Evolutionary conservation across 2,113 vertebrate genomes (phyloP).

Genomic region (Coptodon rendalli): DNA sequence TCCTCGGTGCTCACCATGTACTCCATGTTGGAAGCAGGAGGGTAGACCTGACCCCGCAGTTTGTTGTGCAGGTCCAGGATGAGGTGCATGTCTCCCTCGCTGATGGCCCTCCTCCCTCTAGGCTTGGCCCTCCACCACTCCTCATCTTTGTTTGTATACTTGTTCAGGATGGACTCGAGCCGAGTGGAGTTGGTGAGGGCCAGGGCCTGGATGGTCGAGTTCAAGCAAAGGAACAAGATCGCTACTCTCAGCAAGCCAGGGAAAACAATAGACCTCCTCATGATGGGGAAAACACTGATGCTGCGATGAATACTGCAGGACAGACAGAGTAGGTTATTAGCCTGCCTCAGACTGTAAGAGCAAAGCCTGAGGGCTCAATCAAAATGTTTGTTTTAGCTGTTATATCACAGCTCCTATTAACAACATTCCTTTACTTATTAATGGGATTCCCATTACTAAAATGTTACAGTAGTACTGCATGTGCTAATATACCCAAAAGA

Average conservation of each 20-base stretch:
- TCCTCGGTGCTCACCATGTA: slow-evolving; percentile 84
- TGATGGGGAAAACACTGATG: slow-evolving; percentile 62
- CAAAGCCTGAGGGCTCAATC: not conserved
- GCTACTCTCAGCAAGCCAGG: slow-evolving; percentile 70
- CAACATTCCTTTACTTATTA: not conserved
- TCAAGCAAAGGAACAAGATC: slow-evolving; percentile 75
- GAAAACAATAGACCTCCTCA: slow-evolving; percentile 70
- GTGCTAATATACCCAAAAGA: not conserved
- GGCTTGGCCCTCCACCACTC: slow-evolving; percentile 86
- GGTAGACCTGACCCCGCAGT: slow-evolving; percentile 91
- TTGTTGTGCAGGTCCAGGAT: slow-evolving; percentile 98
- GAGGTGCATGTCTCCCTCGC: slow-evolving; percentile 90
- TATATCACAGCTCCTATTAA: not conserved
- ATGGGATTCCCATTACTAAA: not conserved
- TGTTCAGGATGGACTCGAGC: slow-evolving; percentile 85
- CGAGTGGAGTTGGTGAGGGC: slow-evolving; percentile 82
- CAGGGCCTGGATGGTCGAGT: slow-evolving; percentile 72
- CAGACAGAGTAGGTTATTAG: slow-evolving; percentile 34
- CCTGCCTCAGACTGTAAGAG: not conserved
- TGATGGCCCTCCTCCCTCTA: slow-evolving; percentile 92
- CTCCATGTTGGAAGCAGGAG: slow-evolving; percentile 97
- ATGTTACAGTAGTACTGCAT: not conserved
- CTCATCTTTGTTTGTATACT: slow-evolving; percentile 84
- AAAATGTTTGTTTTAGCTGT: not conserved
- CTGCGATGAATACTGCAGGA: slow-evolving; percentile 56